phyloP scores from a whole-genome alignment of 2,113 vertebrate genomes.

The Equus przewalskii region DNA sequence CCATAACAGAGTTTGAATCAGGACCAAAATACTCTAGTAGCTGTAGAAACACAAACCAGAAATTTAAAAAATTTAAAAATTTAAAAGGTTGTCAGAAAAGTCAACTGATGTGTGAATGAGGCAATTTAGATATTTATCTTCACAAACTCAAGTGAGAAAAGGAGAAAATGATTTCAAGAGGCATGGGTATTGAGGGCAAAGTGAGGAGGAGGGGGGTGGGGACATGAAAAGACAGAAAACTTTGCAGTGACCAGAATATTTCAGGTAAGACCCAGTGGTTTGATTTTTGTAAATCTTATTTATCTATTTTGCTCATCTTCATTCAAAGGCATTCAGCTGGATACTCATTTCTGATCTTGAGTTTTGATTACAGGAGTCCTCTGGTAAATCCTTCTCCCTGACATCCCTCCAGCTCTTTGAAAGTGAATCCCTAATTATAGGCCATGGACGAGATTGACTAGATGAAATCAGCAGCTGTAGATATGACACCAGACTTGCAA shows the following conservation, averaged over 20 bases:
- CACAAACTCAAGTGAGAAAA: conserved; percentile 2
- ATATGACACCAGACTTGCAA: conserved; percentile 66
- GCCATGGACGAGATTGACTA: conserved; percentile 68
- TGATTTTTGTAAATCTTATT: neutral
- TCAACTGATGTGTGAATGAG: neutral
- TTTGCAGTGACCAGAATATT: neutral
- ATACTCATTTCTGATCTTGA: conserved; percentile 40
- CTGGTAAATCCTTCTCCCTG: conserved; percentile 51
- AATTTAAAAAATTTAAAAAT: neutral
- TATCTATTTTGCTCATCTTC: neutral
- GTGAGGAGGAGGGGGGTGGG: neutral
- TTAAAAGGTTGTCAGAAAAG: neutral
- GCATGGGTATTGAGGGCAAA: neutral
- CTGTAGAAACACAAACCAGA: conserved; percentile 2
- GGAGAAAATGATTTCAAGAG: neutral
- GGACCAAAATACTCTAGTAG: neutral
- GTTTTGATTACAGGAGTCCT: conserved; percentile 57
- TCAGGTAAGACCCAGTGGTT: neutral
- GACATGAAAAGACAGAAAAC: neutral
- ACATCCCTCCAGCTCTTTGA: conserved; percentile 59
- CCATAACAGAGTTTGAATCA: conserved; percentile 20
- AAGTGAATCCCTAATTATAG: conserved; percentile 70
- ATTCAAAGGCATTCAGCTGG: neutral
- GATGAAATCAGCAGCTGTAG: conserved; percentile 74
- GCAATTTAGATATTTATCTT: neutral